Evolutionary conservation across 2,888 invertebrate genomes (phyloP), one percentile per base, ranked within the genome.

Genomic region (Lacanobia oleracea): DNA sequence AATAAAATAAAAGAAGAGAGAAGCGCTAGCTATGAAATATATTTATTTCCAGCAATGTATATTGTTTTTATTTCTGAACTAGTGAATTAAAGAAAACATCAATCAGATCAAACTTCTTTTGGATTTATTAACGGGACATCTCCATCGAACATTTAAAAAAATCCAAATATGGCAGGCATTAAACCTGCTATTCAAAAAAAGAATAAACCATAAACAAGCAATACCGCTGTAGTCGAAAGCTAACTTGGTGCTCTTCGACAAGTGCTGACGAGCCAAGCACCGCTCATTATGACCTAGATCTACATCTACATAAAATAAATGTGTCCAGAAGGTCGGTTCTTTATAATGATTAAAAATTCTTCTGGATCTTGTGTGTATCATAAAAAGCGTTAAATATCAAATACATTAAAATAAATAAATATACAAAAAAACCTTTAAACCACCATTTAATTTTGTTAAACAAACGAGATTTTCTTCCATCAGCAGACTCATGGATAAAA

Each of bases 201-300:
- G 8, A 62, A 67, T 21, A 33, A 60, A 50, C 18, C 27, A 65
- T 50, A 61, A 61, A 66, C 48, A 51, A 51, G 51, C 27, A 50
- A 48, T 77, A 23, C 21, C 10, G 61, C 66, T 67, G 59, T n/a
- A 72, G 62, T 68, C 10, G 33, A 60, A 57, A 80, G 79, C 78
- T 67, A 82, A 81, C 77, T 71, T 51, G 62, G 61, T 43, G 43
- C 63, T 68, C 62, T 71, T 63, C 50, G 70, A 72, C 78, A 81
- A 88, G 84, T 81, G 84, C 85, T 86, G 83, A 84, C 86, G 71
- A 54, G 71, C 67, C 81, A 68, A 87, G 85, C 70, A 82, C 79
- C 75, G 72, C 85, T 88, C 77, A 83, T 83, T 78, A 77, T 79
- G 88, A 87, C 88, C 89, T 65, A 89, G 81, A 82, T 88, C 54